Evolutionary conservation across 2,797 vertebrate genomes (phyloP), one percentile per base, ranked within the genome.

Genomic region (Sparidentex hasta): DNA sequence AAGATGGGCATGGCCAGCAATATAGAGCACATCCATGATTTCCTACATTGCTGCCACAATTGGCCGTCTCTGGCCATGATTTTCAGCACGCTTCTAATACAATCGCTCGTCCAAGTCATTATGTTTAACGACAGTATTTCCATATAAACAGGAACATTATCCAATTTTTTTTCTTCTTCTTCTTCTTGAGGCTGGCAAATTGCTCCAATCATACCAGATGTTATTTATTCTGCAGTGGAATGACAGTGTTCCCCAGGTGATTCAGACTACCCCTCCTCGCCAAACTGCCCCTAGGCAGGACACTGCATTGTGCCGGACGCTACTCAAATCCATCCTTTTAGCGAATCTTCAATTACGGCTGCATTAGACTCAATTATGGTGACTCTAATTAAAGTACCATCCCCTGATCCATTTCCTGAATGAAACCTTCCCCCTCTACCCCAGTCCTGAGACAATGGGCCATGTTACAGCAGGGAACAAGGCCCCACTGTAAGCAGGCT

Each of bases 401-500:
- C 87, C 84, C 87, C 88, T 90, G 87, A 76, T 90, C 90, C 81
- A 79, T 93, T 94, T 95, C 92, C 93, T 93, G 92, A 90, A 89
- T 90, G 85, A 92, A 94, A 88, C 83, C 77, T 81, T 83, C 78
- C 82, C 77, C 79, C 46, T 81, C 79, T 81, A 65, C 63, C 70
- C 58, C 44, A 63, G 82, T 72, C 66, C 57, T 81, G 61, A 90
- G 90, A 95, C 94, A 95, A 95, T 93, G 90, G 89, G 43, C 65
- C 74, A 38, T 82, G 90, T 87, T 88, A 84, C 91, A 80, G 61
- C 56, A 58, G 84, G 86, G 92, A 96, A 96, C 95, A 96, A 96
- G 94, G 90, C 90, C 92, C 92, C 82, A 91, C 93, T 95, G 94
- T 96, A 92, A 89, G 90, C 91, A 81, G 87, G 81, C 91, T 91